These are phyloP conservation scores for Osmerus mordax DNA, from an alignment of 2,113 vertebrate species.

Conservation along the genomic window DNA sequence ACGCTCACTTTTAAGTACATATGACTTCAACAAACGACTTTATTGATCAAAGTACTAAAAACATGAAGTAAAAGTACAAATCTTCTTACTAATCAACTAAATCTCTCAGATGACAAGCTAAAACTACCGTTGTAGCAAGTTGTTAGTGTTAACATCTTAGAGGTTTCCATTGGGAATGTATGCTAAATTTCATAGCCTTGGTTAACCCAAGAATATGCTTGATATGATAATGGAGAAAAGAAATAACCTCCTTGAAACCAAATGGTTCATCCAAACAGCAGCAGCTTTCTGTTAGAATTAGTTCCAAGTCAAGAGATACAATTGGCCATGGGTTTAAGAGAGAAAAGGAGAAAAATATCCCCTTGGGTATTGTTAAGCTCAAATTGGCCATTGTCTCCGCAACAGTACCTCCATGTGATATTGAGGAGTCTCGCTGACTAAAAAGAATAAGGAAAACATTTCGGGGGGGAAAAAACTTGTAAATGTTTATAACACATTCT, in stretches of 20 bases:
- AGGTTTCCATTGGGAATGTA: no score
- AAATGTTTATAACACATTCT: constrained; percentile 43
- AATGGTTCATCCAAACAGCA: not conserved
- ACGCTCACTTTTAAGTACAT: no score
- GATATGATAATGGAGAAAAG: not conserved
- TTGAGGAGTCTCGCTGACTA: constrained; percentile 18
- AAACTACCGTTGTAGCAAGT: no score
- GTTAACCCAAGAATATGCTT: not conserved
- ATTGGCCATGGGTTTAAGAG: constrained; percentile 1
- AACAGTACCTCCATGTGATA: constrained; percentile 2
- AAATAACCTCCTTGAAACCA: not conserved
- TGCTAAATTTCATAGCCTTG: not conserved
- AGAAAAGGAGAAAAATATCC: constrained; percentile 1
- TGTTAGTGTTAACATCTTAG: no score
- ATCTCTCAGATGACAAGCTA: no score
- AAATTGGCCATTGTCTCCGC: not conserved
- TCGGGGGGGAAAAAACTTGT: not conserved
- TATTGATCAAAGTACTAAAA: no score
- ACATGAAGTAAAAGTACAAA: no score
- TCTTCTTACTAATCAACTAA: no score
- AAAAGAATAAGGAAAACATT: constrained; percentile 17
- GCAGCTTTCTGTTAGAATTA: not conserved
- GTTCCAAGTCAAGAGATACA: not conserved
- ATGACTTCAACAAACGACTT: no score
- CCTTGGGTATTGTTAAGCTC: constrained; percentile 5